Conservation (phyloP, 2,113 vertebrate genomes). For the Epinephelus cyanopodus region DNA sequence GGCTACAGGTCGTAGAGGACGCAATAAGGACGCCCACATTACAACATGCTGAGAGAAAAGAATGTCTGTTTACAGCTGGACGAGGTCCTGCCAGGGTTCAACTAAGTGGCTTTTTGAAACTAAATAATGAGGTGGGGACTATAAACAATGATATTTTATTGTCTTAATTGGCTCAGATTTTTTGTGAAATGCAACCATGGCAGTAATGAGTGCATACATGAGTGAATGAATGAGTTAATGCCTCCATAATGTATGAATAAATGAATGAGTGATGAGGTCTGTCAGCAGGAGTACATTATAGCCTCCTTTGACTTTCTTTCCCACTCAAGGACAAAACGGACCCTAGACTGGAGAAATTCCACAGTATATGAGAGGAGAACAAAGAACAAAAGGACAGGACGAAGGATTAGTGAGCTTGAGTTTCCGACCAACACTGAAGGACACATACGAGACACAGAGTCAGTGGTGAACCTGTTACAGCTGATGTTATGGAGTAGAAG, state of each 20-base stretch:
- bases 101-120: slow-evolving; percentile 19
- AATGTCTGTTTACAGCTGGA: slow-evolving; percentile 51
- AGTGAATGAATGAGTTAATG: background rate
- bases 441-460: background rate
- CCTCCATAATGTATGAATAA: background rate
- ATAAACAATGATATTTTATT: background rate
- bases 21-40: slow-evolving; percentile 46
- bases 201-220: background rate
- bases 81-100: slow-evolving; percentile 27
- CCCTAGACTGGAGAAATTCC: slow-evolving; percentile 61
- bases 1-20: slow-evolving; percentile 43
- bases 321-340: slow-evolving; percentile 49
- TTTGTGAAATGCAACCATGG: background rate
- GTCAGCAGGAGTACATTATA: slow-evolving; percentile 2
- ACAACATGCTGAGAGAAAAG: slow-evolving; percentile 66
- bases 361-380: slow-evolving; percentile 63
- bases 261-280: slow-evolving; percentile 20
- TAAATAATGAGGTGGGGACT: slow-evolving; percentile 6
- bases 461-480: slow-evolving; percentile 13
- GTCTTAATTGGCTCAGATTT: background rate
- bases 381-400: slow-evolving; percentile 54
- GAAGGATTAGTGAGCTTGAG: slow-evolving; percentile 50
- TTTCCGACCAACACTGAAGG: slow-evolving; percentile 38
- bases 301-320: slow-evolving; percentile 41
- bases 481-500: slow-evolving; percentile 2